phyloP scores from a whole-genome alignment of 2,113 vertebrate genomes.

The Cisticola juncidis region DNA sequence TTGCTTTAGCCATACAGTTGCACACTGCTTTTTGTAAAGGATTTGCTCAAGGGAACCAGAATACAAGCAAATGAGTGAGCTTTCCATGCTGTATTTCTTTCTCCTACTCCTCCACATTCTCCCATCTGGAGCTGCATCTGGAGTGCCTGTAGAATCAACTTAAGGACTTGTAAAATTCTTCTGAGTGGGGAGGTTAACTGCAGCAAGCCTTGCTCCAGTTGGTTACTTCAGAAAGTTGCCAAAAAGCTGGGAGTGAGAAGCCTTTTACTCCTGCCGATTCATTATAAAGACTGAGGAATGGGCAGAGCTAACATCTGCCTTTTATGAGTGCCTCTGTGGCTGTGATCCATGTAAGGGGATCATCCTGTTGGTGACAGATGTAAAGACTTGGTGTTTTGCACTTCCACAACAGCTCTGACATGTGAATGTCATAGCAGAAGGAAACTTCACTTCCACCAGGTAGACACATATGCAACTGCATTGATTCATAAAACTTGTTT shows the following conservation, averaged over 20 bases:
- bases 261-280: conserved; percentile 17
- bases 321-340: not conserved
- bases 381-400: not conserved
- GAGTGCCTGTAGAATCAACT: not conserved
- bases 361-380: not conserved
- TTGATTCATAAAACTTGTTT: not conserved
- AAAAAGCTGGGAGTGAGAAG: not conserved
- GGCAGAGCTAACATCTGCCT: conserved; percentile 20
- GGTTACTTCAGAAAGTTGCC: not conserved
- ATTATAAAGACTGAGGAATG: not conserved
- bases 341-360: not conserved
- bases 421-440: not conserved
- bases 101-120: not conserved
- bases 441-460: not conserved
- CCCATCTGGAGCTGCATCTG: not conserved
- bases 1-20: not conserved
- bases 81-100: not conserved
- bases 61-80: not conserved
- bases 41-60: not conserved
- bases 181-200: not conserved
- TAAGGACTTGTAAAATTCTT: not conserved
- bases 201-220: conserved; percentile 17
- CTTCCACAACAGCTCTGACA: not conserved
- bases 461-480: not conserved
- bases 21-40: not conserved